Conservation (phyloP, 1,140 invertebrate genomes). For the Laodelphax striatellus region DNA sequence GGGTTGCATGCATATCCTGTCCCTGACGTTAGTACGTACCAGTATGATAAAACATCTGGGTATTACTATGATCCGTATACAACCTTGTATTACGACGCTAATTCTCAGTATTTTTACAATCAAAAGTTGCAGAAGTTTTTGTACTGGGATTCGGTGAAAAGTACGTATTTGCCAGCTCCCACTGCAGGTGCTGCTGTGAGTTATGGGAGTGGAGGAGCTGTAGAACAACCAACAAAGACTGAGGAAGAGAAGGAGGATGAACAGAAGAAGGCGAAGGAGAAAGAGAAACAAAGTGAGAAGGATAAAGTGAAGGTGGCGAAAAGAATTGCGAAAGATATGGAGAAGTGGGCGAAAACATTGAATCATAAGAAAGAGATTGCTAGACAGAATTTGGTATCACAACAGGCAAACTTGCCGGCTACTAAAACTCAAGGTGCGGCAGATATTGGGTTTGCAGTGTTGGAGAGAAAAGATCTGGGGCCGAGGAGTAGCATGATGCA, state of each 20-base stretch:
- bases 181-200: conserved; percentile 29
- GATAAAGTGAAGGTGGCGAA: conserved; percentile 81
- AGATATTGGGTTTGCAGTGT: conserved; percentile 81
- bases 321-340: conserved; percentile 95
- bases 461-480: conserved; percentile 41
- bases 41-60: conserved; percentile 89
- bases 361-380: conserved; percentile 93
- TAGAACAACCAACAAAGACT: conserved; percentile 22
- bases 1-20: conserved; percentile 39
- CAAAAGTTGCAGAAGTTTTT: conserved; percentile 80
- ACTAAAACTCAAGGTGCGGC: conserved; percentile 51
- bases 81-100: conserved; percentile 90
- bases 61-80: conserved; percentile 94
- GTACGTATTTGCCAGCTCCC: conserved; percentile 67
- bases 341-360: conserved; percentile 91
- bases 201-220: conserved; percentile 25
- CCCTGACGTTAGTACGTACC: conserved; percentile 83
- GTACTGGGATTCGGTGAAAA: conserved; percentile 83
- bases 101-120: conserved; percentile 90
- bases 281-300: conserved; percentile 26
- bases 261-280: conserved; percentile 21
- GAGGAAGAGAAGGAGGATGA: conserved; percentile 35
- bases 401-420: conserved; percentile 31
- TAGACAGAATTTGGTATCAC: conserved; percentile 46
- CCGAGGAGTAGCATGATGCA: background rate